Percentiles rank a stretch among this genome's conserved stretches.
These are phyloP conservation scores for Sebastes hubbsi DNA, from an alignment of 2,797 vertebrate genomes.

Conservation along the genomic window DNA sequence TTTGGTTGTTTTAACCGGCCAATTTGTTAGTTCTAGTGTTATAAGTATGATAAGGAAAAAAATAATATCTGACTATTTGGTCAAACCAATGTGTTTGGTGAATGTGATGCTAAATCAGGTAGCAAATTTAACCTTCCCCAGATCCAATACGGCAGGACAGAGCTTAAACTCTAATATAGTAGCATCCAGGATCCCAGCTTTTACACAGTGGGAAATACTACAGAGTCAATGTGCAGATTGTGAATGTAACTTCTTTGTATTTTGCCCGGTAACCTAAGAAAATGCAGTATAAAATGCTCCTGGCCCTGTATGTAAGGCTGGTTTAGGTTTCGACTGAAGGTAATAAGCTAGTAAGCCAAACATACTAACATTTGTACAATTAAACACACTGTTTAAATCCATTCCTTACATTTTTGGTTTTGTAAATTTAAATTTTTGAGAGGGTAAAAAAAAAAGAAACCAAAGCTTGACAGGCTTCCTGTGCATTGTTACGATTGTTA, in stretches of 20 bases:
- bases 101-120: not conserved
- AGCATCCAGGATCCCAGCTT: not conserved
- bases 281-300: not conserved
- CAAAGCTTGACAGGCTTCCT: not conserved
- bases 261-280: not conserved
- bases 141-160: not conserved
- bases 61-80: not conserved
- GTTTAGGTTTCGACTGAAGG: not conserved
- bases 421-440: not conserved
- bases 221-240: not conserved
- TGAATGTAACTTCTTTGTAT: not conserved
- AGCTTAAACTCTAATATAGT: not conserved
- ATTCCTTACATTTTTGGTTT: not conserved
- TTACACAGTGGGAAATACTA: too few species aligned
- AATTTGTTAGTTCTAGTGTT: not conserved
- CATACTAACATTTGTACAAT: not conserved
- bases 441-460: not conserved
- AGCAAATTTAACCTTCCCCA: not conserved
- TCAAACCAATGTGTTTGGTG: not conserved
- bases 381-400: not conserved
- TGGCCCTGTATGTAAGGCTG: not conserved
- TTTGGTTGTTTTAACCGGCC: too few species aligned
- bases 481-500: not conserved
- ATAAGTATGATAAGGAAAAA: not conserved
- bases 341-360: not conserved